These are phyloP conservation scores for Zaprionus africanus DNA, from an alignment of 1,140 invertebrate species.

Conservation along the genomic window DNA sequence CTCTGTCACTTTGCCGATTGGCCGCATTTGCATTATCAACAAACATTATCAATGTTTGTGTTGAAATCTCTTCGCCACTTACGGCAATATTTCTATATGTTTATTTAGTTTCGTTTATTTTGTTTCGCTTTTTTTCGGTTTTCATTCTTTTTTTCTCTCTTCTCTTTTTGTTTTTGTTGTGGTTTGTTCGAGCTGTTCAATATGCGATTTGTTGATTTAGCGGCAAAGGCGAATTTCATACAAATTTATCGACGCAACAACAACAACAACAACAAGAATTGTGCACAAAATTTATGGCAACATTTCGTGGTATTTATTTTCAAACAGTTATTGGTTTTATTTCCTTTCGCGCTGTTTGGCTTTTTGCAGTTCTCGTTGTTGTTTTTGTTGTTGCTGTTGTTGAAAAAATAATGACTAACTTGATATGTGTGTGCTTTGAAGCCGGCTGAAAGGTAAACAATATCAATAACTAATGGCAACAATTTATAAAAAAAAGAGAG, in stretches of 20 bases:
- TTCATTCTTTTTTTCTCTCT: background rate
- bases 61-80: conserved; percentile 5
- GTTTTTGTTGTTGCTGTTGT: conserved; percentile 28
- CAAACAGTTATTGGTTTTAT: conserved; percentile 56
- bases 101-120: conserved; percentile 26
- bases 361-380: conserved; percentile 28
- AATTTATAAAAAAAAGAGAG: conserved; percentile 10
- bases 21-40: conserved; percentile 20
- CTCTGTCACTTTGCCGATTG: background rate
- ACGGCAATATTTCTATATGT: background rate
- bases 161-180: background rate
- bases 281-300: conserved; percentile 42
- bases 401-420: conserved; percentile 53
- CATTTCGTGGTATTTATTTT: conserved; percentile 42
- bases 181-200: conserved; percentile 30
- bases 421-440: conserved; percentile 46
- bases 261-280: conserved; percentile 11
- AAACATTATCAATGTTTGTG: conserved; percentile 37
- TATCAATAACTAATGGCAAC: conserved; percentile 33
- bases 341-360: conserved; percentile 41
- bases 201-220: conserved; percentile 43
- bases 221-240: conserved; percentile 29
- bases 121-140: background rate
- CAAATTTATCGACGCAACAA: conserved; percentile 30
- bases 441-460: conserved; percentile 48